phyloP scores from a whole-genome alignment of 1,140 invertebrate genomes.

The Antheraea mylitta region DNA sequence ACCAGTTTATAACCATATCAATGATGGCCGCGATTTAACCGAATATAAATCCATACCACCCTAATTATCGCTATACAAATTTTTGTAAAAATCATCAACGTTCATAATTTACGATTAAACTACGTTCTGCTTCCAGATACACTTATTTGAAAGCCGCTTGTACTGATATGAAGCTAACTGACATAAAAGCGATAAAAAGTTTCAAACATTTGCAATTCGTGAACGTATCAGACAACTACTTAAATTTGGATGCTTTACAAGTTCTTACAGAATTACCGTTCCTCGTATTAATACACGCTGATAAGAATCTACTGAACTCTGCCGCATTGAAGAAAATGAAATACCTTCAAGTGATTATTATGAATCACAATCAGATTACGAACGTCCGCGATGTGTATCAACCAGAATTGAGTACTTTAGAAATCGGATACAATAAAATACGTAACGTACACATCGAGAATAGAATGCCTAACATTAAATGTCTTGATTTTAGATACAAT shows the following conservation, averaged over 20 bases:
- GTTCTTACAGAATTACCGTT: constrained; percentile 71
- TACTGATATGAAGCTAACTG: constrained; percentile 70
- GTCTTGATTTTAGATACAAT: constrained; percentile 76
- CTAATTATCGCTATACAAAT: too few relatives aligned
- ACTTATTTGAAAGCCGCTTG: constrained; percentile 67
- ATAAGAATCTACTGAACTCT: constrained; percentile 71
- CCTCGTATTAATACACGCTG: constrained; percentile 75
- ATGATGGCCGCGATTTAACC: too few relatives aligned
- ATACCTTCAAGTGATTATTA: constrained; percentile 78
- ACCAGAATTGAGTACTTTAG: constrained; percentile 74
- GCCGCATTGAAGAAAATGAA: constrained; percentile 70
- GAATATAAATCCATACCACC: too few relatives aligned
- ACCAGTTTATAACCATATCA: too few relatives aligned
- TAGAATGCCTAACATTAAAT: constrained; percentile 63
- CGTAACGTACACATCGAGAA: constrained; percentile 44
- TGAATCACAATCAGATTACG: constrained; percentile 75
- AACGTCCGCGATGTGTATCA: constrained; percentile 73
- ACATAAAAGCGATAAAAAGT: constrained; percentile 65
- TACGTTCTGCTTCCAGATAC: constrained; percentile 46
- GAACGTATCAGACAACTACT: constrained; percentile 75
- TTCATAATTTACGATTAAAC: not conserved
- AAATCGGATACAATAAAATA: constrained; percentile 75
- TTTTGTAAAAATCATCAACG: not conserved
- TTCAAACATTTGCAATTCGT: constrained; percentile 79
- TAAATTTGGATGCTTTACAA: constrained; percentile 71